phyloP scores from a whole-genome alignment of 2,113 vertebrate genomes.

The Psammodynastes pulverulentus region DNA sequence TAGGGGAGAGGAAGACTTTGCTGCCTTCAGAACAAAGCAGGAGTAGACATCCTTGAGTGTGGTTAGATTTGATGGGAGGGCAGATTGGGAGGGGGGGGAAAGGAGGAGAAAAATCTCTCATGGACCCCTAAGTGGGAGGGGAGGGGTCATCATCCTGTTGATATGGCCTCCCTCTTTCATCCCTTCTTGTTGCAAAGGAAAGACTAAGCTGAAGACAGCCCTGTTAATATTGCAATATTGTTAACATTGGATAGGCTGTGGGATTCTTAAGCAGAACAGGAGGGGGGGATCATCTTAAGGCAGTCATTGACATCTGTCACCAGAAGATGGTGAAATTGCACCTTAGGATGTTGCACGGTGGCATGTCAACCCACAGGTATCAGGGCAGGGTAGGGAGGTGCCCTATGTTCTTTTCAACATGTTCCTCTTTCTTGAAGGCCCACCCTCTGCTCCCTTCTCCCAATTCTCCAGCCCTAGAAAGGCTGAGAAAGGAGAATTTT shows the following conservation, averaged over 20 bases:
- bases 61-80: not conserved
- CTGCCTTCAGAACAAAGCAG: not conserved
- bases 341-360: slow-evolving; percentile 38
- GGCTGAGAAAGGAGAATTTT: not conserved
- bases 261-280: slow-evolving; percentile 37
- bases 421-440: not conserved
- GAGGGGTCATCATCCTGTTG: not conserved
- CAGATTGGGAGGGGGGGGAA: not conserved
- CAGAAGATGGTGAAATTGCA: slow-evolving; percentile 60
- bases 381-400: slow-evolving; percentile 54
- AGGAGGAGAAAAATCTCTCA: not conserved
- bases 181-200: slow-evolving; percentile 17
- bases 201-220: slow-evolving; percentile 44
- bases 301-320: slow-evolving; percentile 73
- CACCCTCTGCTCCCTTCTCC: not conserved
- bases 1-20: not conserved
- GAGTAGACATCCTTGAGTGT: not conserved
- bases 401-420: not conserved
- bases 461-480: not conserved
- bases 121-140: not conserved
- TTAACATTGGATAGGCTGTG: slow-evolving; percentile 33
- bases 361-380: slow-evolving; percentile 43
- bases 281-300: slow-evolving; percentile 52
- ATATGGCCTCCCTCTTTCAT: not conserved
- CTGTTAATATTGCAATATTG: slow-evolving; percentile 53